Percentiles rank a stretch among this genome's conserved stretches.
These are phyloP conservation scores for Aleiodes testaceus DNA, from an alignment of 2,888 invertebrate genomes.

Conservation along the genomic window DNA sequence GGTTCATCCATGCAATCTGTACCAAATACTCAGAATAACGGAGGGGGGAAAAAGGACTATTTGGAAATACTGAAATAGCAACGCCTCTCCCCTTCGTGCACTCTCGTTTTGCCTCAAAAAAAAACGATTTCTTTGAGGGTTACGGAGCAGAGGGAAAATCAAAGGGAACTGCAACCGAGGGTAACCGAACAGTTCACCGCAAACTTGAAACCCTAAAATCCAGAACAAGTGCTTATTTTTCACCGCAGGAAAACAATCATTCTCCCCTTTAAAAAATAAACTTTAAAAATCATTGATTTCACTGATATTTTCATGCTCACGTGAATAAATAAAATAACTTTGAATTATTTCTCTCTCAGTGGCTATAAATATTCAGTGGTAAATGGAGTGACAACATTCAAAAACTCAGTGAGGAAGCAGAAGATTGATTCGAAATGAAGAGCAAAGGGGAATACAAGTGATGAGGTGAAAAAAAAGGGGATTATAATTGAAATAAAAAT, in stretches of 20 bases:
- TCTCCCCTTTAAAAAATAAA: background rate
- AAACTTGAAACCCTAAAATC: slow-evolving; percentile 19
- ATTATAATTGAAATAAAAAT: background rate
- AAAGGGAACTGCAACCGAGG: slow-evolving; percentile 4
- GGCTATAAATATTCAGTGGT: slow-evolving; percentile 17
- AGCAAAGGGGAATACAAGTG: background rate
- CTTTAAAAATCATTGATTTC: background rate
- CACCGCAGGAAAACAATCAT: slow-evolving; percentile 15
- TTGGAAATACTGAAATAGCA: slow-evolving; percentile 21
- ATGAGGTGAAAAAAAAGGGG: slow-evolving; percentile 17
- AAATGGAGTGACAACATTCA: slow-evolving; percentile 21
- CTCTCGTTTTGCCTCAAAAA: background rate
- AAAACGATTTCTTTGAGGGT: slow-evolving; percentile 13
- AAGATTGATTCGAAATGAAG: slow-evolving; percentile 2
- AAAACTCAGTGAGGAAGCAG: background rate
- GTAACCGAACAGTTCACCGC: slow-evolving; percentile 21
- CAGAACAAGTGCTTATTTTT: slow-evolving; percentile 12
- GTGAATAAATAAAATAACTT: background rate
- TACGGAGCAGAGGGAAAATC: slow-evolving; percentile 14
- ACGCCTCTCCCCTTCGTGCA: background rate
- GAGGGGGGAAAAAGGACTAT: background rate
- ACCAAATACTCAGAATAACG: background rate
- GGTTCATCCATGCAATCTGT: slow-evolving; percentile 15
- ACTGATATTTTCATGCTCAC: background rate
- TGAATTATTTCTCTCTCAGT: slow-evolving; percentile 22